phyloP scores from a whole-genome alignment of 2,797 vertebrate species.

The Xenops minutus region DNA sequence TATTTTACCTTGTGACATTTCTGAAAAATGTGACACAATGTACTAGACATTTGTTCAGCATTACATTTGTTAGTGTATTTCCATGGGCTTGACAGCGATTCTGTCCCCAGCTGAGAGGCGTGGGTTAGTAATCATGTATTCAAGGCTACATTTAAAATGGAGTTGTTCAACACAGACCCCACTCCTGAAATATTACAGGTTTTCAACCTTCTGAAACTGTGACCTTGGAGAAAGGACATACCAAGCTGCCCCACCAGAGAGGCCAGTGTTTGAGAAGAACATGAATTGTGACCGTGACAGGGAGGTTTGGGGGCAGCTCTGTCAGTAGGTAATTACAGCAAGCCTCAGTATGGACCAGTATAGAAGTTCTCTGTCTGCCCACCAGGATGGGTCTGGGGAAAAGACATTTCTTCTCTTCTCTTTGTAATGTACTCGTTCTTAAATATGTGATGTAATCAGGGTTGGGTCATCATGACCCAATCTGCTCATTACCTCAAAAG shows the following conservation, averaged over 20 bases:
- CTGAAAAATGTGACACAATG: not conserved
- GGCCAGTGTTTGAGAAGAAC: not conserved
- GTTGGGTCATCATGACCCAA: not conserved
- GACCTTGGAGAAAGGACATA: not conserved
- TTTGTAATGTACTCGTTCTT: not conserved
- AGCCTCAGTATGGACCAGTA: not conserved
- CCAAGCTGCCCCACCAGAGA: not conserved
- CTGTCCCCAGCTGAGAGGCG: not conserved
- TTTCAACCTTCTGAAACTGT: not conserved
- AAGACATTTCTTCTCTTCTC: not conserved
- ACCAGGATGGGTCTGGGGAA: not conserved
- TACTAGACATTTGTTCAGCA: conserved; percentile 14
- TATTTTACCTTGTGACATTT: conserved; percentile 24
- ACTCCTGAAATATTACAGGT: not conserved
- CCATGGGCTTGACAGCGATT: not conserved
- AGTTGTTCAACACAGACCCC: not conserved
- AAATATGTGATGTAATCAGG: not conserved
- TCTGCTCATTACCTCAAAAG: not conserved
- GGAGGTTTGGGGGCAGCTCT: not conserved
- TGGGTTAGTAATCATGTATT: not conserved
- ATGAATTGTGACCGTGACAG: not conserved
- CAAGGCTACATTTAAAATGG: not conserved
- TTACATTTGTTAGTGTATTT: not conserved
- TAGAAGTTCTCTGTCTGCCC: not conserved
- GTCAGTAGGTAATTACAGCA: not conserved